Evolutionary conservation across 2,888 invertebrate genomes (phyloP).

Genomic region (Parasteatoda lunata): DNA sequence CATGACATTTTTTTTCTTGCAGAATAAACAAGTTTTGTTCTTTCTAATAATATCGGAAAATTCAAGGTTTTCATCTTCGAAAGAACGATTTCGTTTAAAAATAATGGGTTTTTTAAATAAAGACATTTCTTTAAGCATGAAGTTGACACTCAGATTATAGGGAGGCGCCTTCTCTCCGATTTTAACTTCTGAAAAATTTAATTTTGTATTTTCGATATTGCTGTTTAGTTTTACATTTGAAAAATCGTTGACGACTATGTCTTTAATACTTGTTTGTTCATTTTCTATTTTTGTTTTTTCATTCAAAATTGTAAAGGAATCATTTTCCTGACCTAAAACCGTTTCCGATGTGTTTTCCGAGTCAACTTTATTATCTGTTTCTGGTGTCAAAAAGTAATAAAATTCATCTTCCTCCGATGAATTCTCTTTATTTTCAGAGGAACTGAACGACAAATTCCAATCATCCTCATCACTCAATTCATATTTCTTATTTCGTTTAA

Average conservation of each 20-base stretch:
- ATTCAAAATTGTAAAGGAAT: neutral
- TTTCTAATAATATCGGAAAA: neutral
- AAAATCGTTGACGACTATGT: too few relatives aligned
- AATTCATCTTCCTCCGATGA: neutral
- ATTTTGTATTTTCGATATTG: neutral
- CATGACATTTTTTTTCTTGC: neutral
- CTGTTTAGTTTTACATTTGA: neutral
- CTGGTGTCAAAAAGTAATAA: neutral
- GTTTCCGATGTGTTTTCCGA: neutral
- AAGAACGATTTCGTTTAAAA: neutral
- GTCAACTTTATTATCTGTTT: neutral
- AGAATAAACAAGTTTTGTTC: neutral
- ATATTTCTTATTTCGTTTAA: neutral
- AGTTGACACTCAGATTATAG: too few relatives aligned
- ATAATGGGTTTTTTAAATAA: neutral
- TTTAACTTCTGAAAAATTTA: neutral
- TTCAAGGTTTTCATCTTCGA: neutral
- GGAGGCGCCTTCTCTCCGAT: too few relatives aligned
- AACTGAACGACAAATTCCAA: conserved; percentile 52
- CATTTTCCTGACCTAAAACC: neutral
- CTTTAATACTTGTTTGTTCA: neutral
- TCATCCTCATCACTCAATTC: conserved; percentile 11
- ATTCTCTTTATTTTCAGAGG: conserved; percentile 25
- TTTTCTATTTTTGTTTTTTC: neutral
- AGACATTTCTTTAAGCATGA: neutral